phyloP scores from a whole-genome alignment of 2,888 invertebrate genomes.

The Eupithecia subumbrata region DNA sequence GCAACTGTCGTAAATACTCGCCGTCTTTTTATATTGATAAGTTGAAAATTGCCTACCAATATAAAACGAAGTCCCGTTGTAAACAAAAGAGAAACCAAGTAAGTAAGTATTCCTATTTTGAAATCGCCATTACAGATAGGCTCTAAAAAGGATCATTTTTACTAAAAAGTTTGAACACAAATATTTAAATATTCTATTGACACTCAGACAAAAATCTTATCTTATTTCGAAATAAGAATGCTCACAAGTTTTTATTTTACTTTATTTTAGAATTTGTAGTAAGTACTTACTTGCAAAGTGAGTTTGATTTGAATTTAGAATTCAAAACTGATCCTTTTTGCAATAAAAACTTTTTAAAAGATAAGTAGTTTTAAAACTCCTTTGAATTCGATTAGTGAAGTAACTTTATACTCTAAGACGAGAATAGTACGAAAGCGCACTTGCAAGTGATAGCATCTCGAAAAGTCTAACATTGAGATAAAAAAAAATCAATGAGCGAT shows the following conservation, averaged over 20 bases:
- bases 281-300: not conserved
- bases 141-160: not conserved
- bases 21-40: not conserved
- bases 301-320: slow-evolving; percentile 10
- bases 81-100: not conserved
- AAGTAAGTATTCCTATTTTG: not conserved
- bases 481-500: too few relatives aligned
- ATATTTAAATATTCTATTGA: slow-evolving; percentile 6
- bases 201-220: not conserved
- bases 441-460: too few relatives aligned
- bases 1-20: not conserved
- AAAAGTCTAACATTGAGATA: too few relatives aligned
- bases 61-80: not conserved
- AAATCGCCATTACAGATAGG: not conserved
- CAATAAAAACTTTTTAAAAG: slow-evolving; percentile 11
- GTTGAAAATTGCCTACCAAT: not conserved
- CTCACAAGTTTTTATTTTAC: not conserved
- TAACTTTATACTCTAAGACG: not conserved
- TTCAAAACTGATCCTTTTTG: slow-evolving; percentile 15
- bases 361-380: not conserved
- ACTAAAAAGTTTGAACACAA: not conserved
- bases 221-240: slow-evolving; percentile 2
- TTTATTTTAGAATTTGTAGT: slow-evolving; percentile 1
- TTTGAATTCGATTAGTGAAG: not conserved
- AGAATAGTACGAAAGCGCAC: not conserved